Evolutionary conservation across 2,888 invertebrate species (phyloP), one percentile per base, ranked within the genome.

Genomic region (Orchesellides sinensis): DNA sequence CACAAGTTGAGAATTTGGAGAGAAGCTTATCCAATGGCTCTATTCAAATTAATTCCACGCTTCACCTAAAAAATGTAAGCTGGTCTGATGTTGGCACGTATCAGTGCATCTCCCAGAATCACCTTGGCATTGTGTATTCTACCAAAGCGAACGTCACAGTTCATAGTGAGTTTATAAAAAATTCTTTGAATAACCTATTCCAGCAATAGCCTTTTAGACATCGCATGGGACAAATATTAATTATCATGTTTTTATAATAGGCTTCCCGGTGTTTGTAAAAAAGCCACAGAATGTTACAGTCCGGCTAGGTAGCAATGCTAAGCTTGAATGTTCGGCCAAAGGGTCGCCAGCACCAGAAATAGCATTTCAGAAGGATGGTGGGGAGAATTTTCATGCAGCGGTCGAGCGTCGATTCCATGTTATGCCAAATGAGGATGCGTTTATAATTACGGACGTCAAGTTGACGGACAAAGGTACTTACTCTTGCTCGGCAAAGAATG

Each of bases 401-500:
- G 92, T 95, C 87, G 98, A 98, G 90, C 93, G 98, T 56, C 77
- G 85, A 1, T 85, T 85, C 40, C 85, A 85, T 90, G 96, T 98
- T 61, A 95, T 97, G 93, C 95, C 96, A 0, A 93, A 94, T 32
- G 98, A 98, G 89, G 96, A 97, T 90, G 94, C 95, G 0, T 96
- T 98, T 90, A 96, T 97, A 89, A 98, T 98, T 88, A 93, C 96
- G n/a, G 94, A 96, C 91, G 96, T 96, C 23, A 96, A 96, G 90
- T 93, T 94, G n/a, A n/a, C n/a, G n/a, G n/a, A n/a, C n/a, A n/a
- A n/a, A n/a, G 98, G 98, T 0, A 92, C 96, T 32, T 98, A 98
- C 90, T 97, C 96, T 68, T 98, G 98, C 90, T 96, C 95, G 6
- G 98, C 98, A 0, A 93, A 94, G 89, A 98, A 98, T 90, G 92